These are phyloP conservation scores for Cariama cristata DNA, from an alignment of 2,113 vertebrate genomes.

Conservation along the genomic window DNA sequence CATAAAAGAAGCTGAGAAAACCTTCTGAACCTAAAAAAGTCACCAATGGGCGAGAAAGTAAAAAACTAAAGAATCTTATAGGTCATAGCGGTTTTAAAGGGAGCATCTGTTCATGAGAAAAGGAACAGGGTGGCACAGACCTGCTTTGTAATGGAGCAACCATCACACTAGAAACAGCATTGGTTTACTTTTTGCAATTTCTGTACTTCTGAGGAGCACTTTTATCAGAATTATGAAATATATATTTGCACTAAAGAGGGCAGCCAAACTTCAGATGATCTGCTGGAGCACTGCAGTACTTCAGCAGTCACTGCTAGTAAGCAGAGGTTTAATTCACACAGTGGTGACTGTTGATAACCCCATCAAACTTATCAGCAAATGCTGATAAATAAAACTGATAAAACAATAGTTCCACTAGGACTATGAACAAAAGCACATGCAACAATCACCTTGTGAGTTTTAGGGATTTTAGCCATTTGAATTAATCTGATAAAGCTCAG, in stretches of 20 bases:
- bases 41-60: background rate
- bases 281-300: background rate
- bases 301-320: constrained; percentile 39
- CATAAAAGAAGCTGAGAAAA: background rate
- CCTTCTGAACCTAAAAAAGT: background rate
- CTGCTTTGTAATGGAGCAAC: background rate
- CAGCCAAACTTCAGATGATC: background rate
- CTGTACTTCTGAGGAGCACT: background rate
- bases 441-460: constrained; percentile 21
- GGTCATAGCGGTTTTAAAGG: background rate
- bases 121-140: background rate
- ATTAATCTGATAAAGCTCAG: constrained; percentile 16
- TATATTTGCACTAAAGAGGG: background rate
- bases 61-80: background rate
- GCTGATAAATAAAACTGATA: constrained; percentile 53
- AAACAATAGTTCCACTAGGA: constrained; percentile 6
- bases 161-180: background rate
- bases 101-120: background rate
- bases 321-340: constrained; percentile 38
- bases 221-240: background rate
- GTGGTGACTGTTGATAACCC: constrained; percentile 24
- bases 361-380: constrained; percentile 58
- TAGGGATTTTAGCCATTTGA: constrained; percentile 11
- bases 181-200: background rate
- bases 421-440: constrained; percentile 30